Evolutionary conservation across 2,888 invertebrate genomes (phyloP).

Genomic region (Timema podura): DNA sequence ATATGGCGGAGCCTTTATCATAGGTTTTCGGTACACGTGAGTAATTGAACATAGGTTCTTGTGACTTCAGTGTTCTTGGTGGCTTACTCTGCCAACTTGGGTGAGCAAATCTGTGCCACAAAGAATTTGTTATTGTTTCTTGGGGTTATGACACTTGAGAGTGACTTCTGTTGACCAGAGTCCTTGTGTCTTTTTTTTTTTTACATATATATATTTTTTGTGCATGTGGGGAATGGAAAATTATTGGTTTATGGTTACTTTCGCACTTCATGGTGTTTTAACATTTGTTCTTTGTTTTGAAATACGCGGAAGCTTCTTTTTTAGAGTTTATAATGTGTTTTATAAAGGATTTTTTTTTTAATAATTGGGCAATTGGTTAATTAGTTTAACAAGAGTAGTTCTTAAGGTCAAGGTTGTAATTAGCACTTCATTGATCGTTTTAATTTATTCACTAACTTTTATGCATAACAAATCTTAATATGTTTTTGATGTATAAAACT

Average conservation of each 20-base stretch:
- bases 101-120: conserved; percentile 11
- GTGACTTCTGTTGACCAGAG: conserved; percentile 29
- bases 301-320: conserved; percentile 22
- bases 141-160: conserved; percentile 16
- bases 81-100: conserved; percentile 12
- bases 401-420: conserved; percentile 27
- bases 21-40: conserved; percentile 23
- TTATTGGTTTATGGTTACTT: conserved; percentile 31
- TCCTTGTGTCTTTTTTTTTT: too few relatives aligned
- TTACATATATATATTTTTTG: conserved; percentile 27
- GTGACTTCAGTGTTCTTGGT: conserved; percentile 22
- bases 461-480: conserved; percentile 26
- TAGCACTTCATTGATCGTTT: conserved; percentile 23
- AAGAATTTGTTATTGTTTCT: conserved; percentile 23
- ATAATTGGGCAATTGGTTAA: conserved; percentile 30
- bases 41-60: conserved; percentile 14
- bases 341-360: conserved; percentile 28
- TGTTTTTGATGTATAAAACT: conserved; percentile 22
- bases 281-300: conserved; percentile 27
- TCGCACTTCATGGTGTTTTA: conserved; percentile 28
- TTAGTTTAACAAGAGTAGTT: conserved; percentile 29
- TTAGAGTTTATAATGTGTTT: conserved; percentile 27
- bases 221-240: conserved; percentile 31
- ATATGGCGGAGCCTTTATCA: conserved; percentile 23
- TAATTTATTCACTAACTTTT: conserved; percentile 29